These are phyloP conservation scores for Dendrolimus pini DNA, from an alignment of 2,888 invertebrate species.

Conservation along the genomic window DNA sequence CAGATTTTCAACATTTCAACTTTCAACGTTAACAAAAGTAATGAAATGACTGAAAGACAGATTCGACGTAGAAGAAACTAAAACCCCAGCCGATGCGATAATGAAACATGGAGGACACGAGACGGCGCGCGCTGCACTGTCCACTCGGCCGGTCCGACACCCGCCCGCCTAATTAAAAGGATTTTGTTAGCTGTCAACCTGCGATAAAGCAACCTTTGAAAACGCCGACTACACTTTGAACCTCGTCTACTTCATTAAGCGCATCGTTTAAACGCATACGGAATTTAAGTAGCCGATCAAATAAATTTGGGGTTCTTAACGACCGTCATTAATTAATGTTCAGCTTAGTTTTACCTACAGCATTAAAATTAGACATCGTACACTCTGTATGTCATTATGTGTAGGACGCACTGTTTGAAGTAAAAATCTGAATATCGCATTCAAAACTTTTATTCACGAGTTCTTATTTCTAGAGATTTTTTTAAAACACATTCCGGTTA, in stretches of 20 bases:
- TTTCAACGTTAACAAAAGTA: too few relatives aligned
- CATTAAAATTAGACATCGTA: too few relatives aligned
- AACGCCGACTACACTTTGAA: conserved; percentile 34
- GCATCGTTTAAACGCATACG: conserved; percentile 2
- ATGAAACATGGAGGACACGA: conserved; percentile 11
- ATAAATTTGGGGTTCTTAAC: neutral
- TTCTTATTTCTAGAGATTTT: too few relatives aligned
- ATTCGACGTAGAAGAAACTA: too few relatives aligned
- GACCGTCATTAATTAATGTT: neutral
- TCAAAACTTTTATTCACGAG: too few relatives aligned
- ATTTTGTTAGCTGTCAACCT: conserved; percentile 73
- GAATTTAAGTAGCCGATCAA: conserved; percentile 2
- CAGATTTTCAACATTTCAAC: too few relatives aligned
- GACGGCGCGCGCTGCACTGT: conserved; percentile 23
- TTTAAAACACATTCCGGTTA: too few relatives aligned
- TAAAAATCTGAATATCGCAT: too few relatives aligned
- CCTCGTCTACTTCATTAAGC: conserved; percentile 3
- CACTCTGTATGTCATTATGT: too few relatives aligned
- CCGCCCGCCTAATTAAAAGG: conserved; percentile 68
- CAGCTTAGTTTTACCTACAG: neutral
- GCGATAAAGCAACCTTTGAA: conserved; percentile 59
- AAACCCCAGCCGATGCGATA: too few relatives aligned
- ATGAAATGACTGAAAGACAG: too few relatives aligned
- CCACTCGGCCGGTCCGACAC: conserved; percentile 8
- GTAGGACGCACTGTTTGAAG: too few relatives aligned